phyloP scores from a whole-genome alignment of 2,888 invertebrate species.

The Pseudanteris insignis region DNA sequence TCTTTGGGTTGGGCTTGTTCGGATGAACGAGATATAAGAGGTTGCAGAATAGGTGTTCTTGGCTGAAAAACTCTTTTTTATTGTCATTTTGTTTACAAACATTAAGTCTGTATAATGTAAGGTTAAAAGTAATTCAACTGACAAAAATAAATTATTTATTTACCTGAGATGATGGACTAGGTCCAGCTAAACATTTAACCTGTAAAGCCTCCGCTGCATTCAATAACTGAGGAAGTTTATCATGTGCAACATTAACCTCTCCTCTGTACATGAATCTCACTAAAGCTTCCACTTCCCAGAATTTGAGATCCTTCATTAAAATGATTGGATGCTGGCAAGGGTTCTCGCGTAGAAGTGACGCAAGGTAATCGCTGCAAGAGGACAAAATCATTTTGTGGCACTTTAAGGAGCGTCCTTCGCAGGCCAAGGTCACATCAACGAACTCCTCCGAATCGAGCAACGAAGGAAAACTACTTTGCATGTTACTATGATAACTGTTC shows the following conservation, averaged over 20 bases:
- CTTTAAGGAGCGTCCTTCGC: slow-evolving; percentile 84
- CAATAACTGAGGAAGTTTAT: slow-evolving; percentile 81
- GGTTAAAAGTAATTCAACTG: not conserved
- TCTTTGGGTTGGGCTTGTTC: slow-evolving; percentile 55
- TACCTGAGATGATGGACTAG: slow-evolving; percentile 61
- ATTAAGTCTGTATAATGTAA: not conserved
- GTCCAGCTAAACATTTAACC: slow-evolving; percentile 74
- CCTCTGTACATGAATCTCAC: slow-evolving; percentile 93
- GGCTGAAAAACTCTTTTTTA: too few relatives aligned
- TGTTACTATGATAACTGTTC: slow-evolving; percentile 84
- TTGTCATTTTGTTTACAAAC: too few relatives aligned
- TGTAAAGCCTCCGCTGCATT: slow-evolving; percentile 86
- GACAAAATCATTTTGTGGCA: slow-evolving; percentile 89
- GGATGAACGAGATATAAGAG: slow-evolving; percentile 44
- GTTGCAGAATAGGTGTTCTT: slow-evolving; percentile 50
- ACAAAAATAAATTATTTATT: too few relatives aligned
- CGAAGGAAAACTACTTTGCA: slow-evolving; percentile 81
- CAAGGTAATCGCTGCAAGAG: slow-evolving; percentile 86
- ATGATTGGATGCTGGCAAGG: slow-evolving; percentile 88
- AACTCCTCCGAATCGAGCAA: slow-evolving; percentile 82
- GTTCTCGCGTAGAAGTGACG: slow-evolving; percentile 81
- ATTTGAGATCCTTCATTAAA: slow-evolving; percentile 82
- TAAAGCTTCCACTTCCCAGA: slow-evolving; percentile 85
- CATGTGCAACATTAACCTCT: slow-evolving; percentile 87
- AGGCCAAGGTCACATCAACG: slow-evolving; percentile 88